phyloP scores from a whole-genome alignment of 2,113 vertebrate species.

The Hippolais icterina region DNA sequence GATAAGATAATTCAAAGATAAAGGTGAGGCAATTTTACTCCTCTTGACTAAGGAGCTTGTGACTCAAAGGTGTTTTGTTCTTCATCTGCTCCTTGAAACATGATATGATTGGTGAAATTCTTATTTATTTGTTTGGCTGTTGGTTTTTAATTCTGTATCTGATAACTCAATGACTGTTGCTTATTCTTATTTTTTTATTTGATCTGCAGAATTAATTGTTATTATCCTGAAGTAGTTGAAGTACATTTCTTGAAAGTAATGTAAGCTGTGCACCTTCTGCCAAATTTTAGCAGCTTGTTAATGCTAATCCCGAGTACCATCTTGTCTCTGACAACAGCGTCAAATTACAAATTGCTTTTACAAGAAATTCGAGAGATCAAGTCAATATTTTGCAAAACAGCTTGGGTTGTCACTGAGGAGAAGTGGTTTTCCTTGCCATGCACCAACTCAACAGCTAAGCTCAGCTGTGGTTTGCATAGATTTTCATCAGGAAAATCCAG shows the following conservation, averaged over 20 bases:
- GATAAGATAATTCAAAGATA: not conserved
- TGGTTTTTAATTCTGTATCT: not conserved
- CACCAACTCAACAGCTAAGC: not conserved
- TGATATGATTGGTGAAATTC: not conserved
- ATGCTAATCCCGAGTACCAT: not conserved
- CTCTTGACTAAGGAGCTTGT: not conserved
- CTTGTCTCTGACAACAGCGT: not conserved
- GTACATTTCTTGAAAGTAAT: not conserved
- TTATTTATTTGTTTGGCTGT: not conserved
- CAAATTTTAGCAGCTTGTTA: not conserved
- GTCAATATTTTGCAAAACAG: not conserved
- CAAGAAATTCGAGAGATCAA: not conserved
- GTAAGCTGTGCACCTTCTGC: rapidly evolving
- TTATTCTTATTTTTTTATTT: not conserved
- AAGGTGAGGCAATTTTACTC: not conserved
- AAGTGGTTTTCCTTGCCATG: not conserved
- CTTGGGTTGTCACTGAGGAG: not conserved
- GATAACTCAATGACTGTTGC: not conserved
- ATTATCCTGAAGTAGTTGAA: not conserved
- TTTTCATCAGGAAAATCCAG: not conserved
- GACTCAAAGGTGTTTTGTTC: not conserved
- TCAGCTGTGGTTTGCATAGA: not conserved
- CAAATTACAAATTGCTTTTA: not conserved
- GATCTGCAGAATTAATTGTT: not conserved
- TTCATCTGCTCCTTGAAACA: not conserved